Percentiles rank a stretch among this genome's conserved stretches.
Evolutionary conservation across 1,140 invertebrate genomes (phyloP).

Genomic region (Epicauta chinensis): DNA sequence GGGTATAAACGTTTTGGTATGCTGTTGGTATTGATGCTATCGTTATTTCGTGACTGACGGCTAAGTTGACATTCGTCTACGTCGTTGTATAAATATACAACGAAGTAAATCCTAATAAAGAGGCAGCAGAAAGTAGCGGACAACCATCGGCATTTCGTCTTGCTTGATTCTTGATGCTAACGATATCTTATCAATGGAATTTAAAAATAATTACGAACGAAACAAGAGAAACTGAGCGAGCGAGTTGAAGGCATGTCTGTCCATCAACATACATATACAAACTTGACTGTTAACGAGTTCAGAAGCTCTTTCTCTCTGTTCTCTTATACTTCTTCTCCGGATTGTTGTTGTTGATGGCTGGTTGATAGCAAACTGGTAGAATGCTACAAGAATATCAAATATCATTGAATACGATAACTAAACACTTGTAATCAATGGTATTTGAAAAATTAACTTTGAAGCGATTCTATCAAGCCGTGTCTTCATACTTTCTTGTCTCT

Average conservation of each 20-base stretch:
- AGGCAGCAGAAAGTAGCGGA: conserved; percentile 7
- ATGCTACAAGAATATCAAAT: conserved; percentile 23
- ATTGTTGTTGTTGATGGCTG: too few relatives aligned
- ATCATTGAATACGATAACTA: conserved; percentile 9
- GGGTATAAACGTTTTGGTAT: conserved; percentile 3
- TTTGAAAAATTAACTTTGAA: conserved; percentile 12
- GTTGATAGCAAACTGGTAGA: conserved; percentile 20
- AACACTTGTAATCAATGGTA: conserved; percentile 1
- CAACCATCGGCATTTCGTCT: conserved; percentile 18
- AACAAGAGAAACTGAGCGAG: conserved; percentile 18
- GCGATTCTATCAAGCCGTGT: too few relatives aligned
- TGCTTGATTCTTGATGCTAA: conserved; percentile 22
- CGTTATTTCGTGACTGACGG: conserved; percentile 6
- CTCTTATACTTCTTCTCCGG: too few relatives aligned
- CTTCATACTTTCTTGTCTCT: too few relatives aligned
- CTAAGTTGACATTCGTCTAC: too few relatives aligned
- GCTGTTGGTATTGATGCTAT: conserved; percentile 11
- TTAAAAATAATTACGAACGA: conserved; percentile 31
- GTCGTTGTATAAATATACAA: background rate
- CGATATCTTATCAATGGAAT: conserved; percentile 32
- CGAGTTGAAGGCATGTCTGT: conserved; percentile 25
- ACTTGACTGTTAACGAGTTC: conserved; percentile 26
- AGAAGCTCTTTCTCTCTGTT: conserved; percentile 9
- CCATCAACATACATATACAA: conserved; percentile 23
- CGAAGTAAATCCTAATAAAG: conserved; percentile 30